These are phyloP conservation scores for Prorops nasuta DNA, from an alignment of 1,140 invertebrate species.

Conservation along the genomic window DNA sequence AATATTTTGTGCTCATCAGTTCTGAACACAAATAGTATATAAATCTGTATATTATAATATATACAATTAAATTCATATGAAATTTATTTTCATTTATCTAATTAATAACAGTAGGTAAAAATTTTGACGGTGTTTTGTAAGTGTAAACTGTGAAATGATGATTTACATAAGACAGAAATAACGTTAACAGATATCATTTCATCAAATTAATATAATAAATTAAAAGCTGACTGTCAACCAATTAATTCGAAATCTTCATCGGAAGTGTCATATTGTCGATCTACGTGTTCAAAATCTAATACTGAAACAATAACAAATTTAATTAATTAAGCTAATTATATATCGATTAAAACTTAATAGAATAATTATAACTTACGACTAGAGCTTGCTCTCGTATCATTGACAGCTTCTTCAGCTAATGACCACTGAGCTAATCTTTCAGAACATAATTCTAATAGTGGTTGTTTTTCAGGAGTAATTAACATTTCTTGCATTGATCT, in stretches of 20 bases:
- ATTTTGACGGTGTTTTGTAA: too few relatives aligned
- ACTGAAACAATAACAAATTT: slow-evolving; percentile 32
- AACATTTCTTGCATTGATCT: slow-evolving; percentile 66
- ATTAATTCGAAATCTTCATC: slow-evolving; percentile 63
- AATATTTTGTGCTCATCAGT: too few relatives aligned
- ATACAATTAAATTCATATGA: slow-evolving; percentile 2
- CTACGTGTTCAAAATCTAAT: slow-evolving; percentile 43
- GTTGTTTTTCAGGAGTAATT: slow-evolving; percentile 67
- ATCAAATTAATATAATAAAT: slow-evolving; percentile 10
- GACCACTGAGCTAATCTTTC: slow-evolving; percentile 71
- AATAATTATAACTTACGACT: slow-evolving; percentile 40
- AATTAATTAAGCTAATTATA: slow-evolving; percentile 4
- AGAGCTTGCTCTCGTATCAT: slow-evolving; percentile 50
- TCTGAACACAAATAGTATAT: too few relatives aligned
- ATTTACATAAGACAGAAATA: too few relatives aligned
- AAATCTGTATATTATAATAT: slow-evolving; percentile 7
- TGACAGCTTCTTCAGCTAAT: slow-evolving; percentile 52
- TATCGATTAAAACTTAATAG: slow-evolving; percentile 3
- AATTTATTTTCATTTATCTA: slow-evolving; percentile 18
- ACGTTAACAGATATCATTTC: too few relatives aligned
- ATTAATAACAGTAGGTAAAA: too few relatives aligned
- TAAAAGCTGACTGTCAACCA: slow-evolving; percentile 45
- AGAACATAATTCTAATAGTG: slow-evolving; percentile 77
- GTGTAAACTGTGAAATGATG: too few relatives aligned
- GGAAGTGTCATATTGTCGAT: slow-evolving; percentile 55